Percentiles rank a stretch among this genome's conserved stretches.
phyloP scores from a whole-genome alignment of 1,140 invertebrate species.

The Euwallacea fornicatus region DNA sequence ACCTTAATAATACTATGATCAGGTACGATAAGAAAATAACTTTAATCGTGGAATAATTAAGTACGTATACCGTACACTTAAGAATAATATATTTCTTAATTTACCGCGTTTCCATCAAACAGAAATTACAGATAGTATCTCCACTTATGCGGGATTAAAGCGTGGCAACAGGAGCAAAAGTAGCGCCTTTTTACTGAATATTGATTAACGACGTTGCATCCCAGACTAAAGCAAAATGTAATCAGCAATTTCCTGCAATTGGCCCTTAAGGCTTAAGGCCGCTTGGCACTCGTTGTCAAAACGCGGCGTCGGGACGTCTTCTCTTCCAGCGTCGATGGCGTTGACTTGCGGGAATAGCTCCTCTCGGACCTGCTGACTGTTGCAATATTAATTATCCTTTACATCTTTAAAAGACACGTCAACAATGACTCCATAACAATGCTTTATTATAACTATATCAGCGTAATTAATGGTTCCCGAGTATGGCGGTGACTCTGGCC shows the following conservation, averaged over 20 bases:
- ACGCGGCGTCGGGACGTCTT: neutral
- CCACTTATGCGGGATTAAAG: slow-evolving; percentile 3
- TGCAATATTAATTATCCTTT: slow-evolving; percentile 51
- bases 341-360: slow-evolving; percentile 21
- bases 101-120: slow-evolving; percentile 5
- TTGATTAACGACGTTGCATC: neutral
- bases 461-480: slow-evolving; percentile 50
- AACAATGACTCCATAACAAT: slow-evolving; percentile 51
- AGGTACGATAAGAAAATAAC: slow-evolving; percentile 5
- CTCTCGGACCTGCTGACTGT: slow-evolving; percentile 41
- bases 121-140: slow-evolving; percentile 11
- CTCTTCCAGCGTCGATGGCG: neutral
- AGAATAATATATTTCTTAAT: slow-evolving; percentile 21
- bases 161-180: slow-evolving; percentile 4
- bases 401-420: slow-evolving; percentile 51
- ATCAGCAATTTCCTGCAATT: neutral
- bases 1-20: slow-evolving; percentile 7
- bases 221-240: neutral
- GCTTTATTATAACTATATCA: slow-evolving; percentile 52
- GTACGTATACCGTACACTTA: neutral
- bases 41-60: slow-evolving; percentile 10
- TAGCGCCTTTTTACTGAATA: neutral
- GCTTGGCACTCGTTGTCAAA: no score
- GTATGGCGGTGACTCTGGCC: slow-evolving; percentile 50
- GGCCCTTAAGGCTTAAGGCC: neutral